Conservation (phyloP, 2,113 vertebrate species). For the Siniperca knerii region DNA sequence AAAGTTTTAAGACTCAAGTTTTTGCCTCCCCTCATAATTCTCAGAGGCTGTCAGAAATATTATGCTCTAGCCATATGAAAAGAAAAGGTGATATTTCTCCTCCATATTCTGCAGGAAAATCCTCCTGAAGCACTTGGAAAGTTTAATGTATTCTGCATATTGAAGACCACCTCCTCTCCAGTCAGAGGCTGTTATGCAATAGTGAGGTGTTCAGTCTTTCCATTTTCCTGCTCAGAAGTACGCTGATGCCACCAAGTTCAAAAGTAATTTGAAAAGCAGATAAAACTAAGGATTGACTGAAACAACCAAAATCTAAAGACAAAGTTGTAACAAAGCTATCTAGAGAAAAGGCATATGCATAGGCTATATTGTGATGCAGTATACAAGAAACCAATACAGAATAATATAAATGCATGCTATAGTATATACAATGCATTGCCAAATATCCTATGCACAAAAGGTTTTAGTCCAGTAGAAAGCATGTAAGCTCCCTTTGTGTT, state of each 20-base stretch:
- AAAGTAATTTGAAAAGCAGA: slow-evolving; percentile 76
- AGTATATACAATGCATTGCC: neutral
- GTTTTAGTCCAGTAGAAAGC: neutral
- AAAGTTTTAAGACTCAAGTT: slow-evolving; percentile 14
- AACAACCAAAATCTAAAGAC: slow-evolving; percentile 15
- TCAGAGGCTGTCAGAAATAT: slow-evolving; percentile 48
- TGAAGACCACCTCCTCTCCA: slow-evolving; percentile 71
- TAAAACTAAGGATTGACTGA: slow-evolving; percentile 41
- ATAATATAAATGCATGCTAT: neutral
- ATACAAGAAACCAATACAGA: neutral
- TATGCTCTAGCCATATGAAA: slow-evolving; percentile 34
- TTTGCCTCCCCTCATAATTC: slow-evolving; percentile 27
- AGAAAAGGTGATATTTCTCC: slow-evolving; percentile 47
- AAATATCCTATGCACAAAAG: neutral
- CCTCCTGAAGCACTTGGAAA: slow-evolving; percentile 72
- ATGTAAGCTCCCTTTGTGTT: slow-evolving; percentile 8
- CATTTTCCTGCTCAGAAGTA: slow-evolving; percentile 72
- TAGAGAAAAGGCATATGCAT: neutral
- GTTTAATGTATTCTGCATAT: slow-evolving; percentile 79
- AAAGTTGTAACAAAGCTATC: slow-evolving; percentile 5
- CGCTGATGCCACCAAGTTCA: slow-evolving; percentile 73
- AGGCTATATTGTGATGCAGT: neutral
- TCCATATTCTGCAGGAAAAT: slow-evolving; percentile 65
- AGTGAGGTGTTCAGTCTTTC: slow-evolving; percentile 80
- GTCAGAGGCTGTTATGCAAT: slow-evolving; percentile 73